Evolutionary conservation across 2,113 vertebrate species (phyloP).

Genomic region (Pongo abelii): DNA sequence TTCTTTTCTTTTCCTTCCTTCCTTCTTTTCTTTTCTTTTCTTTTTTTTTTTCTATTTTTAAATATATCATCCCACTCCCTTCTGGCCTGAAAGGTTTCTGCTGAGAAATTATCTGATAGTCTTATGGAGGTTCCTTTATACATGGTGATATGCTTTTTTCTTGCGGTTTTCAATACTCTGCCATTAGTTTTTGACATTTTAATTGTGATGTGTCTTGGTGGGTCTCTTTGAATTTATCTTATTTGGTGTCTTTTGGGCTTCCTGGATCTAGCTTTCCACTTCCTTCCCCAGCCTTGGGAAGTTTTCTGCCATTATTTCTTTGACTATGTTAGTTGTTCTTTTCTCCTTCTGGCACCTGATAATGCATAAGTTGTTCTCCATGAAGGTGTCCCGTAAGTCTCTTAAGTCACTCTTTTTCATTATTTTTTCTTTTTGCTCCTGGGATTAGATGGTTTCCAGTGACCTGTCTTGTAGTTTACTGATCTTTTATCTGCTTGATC

Average conservation of each 20-base stretch:
- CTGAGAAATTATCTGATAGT: not conserved
- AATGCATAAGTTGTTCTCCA: not conserved
- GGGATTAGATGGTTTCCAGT: not conserved
- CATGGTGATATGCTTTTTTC: not conserved
- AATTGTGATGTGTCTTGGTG: not conserved
- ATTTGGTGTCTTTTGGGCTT: not conserved
- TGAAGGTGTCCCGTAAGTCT: not conserved
- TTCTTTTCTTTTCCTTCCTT: accelerated
- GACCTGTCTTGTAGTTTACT: not conserved
- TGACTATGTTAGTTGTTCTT: not conserved
- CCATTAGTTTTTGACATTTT: not conserved
- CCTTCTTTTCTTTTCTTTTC: no score
- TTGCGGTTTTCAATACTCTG: not conserved
- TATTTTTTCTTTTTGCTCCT: not conserved
- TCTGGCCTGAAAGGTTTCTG: not conserved
- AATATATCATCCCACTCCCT: not conserved
- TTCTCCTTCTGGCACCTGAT: not conserved
- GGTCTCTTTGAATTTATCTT: not conserved
- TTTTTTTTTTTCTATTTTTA: not conserved
- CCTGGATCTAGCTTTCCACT: not conserved
- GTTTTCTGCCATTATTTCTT: not conserved
- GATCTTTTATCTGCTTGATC: not conserved
- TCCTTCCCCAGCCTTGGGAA: not conserved
- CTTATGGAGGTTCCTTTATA: not conserved
- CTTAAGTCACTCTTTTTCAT: not conserved